Conservation (phyloP, 2,113 vertebrate species). For the Chaetorhynchus papuensis region DNA sequence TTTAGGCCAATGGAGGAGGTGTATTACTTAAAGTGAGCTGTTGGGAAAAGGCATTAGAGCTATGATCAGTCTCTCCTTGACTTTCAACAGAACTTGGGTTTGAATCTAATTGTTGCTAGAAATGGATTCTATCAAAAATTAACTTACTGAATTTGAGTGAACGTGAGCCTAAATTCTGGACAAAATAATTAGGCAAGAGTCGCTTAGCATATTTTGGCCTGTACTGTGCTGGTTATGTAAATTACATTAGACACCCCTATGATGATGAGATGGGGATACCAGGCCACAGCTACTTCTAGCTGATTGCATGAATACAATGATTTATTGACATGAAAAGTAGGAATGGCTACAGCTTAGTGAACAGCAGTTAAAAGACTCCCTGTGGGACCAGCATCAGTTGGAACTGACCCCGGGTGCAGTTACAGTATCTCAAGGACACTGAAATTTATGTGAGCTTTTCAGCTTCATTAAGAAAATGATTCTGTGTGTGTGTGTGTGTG, state of each 20-base stretch:
- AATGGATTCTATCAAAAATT: neutral
- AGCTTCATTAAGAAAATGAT: neutral
- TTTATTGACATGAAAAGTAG: neutral
- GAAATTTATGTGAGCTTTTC: neutral
- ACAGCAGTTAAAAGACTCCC: neutral
- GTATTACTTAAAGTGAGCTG: neutral
- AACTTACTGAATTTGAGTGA: neutral
- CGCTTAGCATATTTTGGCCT: neutral
- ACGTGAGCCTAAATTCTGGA: neutral
- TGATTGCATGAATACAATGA: neutral
- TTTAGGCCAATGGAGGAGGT: neutral
- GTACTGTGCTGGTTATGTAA: neutral
- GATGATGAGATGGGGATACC: neutral
- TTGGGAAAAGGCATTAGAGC: neutral
- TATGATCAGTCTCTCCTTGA: neutral
- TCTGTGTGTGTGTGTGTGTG: neutral
- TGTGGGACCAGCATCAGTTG: neutral
- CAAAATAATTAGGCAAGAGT: neutral
- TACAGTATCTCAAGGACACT: neutral
- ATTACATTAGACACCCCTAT: neutral
- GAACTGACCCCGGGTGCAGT: neutral
- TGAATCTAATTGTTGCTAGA: neutral
- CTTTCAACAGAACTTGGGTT: neutral
- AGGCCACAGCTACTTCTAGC: neutral
- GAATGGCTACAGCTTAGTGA: neutral